These are phyloP conservation scores for Phenacoccus solenopsis DNA, from an alignment of 1,140 invertebrate species.

Conservation along the genomic window DNA sequence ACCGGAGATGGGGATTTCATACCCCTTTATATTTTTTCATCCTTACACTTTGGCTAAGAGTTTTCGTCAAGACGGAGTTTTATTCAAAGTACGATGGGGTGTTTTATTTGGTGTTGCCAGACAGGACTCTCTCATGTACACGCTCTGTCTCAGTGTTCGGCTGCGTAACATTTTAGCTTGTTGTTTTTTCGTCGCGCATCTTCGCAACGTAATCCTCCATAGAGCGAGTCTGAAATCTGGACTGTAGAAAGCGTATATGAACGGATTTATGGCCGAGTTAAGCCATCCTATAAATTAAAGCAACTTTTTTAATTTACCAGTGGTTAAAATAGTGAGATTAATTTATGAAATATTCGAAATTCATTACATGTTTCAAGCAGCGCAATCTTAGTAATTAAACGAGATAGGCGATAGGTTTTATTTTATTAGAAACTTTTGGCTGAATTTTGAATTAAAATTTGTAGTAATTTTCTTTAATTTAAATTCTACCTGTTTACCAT, in stretches of 20 bases:
- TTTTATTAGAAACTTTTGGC: no score
- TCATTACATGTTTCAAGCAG: no score
- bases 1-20: no score
- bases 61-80: neutral
- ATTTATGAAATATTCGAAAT: no score
- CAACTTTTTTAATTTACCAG: neutral
- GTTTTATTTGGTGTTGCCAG: neutral
- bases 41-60: neutral
- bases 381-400: no score
- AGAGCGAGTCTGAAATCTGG: slow-evolving; percentile 72
- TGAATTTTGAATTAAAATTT: no score
- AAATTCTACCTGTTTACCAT: no score
- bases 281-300: slow-evolving; percentile 50
- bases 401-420: no score
- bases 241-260: slow-evolving; percentile 78
- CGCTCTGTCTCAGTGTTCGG: neutral
- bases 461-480: no score
- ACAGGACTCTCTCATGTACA: neutral
- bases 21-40: neutral
- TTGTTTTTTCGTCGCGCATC: slow-evolving; percentile 6
- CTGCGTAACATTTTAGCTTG: slow-evolving; percentile 7
- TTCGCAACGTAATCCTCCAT: slow-evolving; percentile 50
- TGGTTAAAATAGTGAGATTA: no score
- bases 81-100: neutral
- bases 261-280: slow-evolving; percentile 79